These are phyloP conservation scores for Hemiprocne comata DNA, from an alignment of 2,113 vertebrate genomes.

Conservation along the genomic window DNA sequence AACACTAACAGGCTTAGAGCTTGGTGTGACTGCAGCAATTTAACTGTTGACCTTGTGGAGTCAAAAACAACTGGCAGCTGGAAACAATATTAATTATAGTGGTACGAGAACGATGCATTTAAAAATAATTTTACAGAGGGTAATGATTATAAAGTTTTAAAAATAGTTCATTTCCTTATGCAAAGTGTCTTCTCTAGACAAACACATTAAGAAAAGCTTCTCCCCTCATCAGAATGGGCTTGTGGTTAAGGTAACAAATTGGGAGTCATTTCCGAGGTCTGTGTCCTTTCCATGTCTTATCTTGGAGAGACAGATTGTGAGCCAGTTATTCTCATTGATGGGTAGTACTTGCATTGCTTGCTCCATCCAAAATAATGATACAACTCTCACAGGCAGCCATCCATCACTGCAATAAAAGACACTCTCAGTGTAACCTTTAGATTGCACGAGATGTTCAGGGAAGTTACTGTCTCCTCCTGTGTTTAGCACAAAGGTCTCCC, in stretches of 20 bases:
- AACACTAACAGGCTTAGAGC: slow-evolving; percentile 25
- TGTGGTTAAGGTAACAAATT: slow-evolving; percentile 6
- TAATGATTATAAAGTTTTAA: background rate
- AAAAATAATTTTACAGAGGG: background rate
- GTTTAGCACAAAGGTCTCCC: slow-evolving; percentile 12
- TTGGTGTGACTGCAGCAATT: slow-evolving; percentile 35
- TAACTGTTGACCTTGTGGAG: slow-evolving; percentile 45
- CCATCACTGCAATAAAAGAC: background rate
- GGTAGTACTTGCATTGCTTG: background rate
- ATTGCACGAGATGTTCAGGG: background rate
- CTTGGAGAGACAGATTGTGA: slow-evolving; percentile 42
- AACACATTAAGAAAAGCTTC: background rate
- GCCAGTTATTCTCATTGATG: slow-evolving; percentile 20
- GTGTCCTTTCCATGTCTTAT: slow-evolving; percentile 41
- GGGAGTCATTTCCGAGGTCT: background rate
- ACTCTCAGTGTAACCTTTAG: slow-evolving; percentile 37
- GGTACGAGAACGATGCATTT: background rate
- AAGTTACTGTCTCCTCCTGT: slow-evolving; percentile 21
- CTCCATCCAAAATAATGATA: slow-evolving; percentile 13
- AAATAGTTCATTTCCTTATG: background rate
- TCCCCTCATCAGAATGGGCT: background rate
- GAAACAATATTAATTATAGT: slow-evolving; percentile 19
- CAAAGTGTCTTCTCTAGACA: background rate
- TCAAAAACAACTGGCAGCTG: background rate
- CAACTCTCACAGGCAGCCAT: background rate